Evolutionary conservation across 2,888 invertebrate genomes (phyloP).

Genomic region (Lithophane leautieri): DNA sequence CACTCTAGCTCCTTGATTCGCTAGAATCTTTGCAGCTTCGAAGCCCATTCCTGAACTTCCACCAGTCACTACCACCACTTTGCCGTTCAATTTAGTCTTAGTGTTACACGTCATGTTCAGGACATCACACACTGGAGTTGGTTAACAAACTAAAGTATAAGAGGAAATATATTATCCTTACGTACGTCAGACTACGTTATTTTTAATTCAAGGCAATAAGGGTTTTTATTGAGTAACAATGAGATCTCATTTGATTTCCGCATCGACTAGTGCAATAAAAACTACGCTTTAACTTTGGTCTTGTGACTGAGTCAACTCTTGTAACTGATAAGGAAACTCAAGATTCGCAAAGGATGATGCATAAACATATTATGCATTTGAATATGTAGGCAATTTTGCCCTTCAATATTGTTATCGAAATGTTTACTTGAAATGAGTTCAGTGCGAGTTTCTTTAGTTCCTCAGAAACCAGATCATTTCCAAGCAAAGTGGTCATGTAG

Average conservation of each 20-base stretch:
- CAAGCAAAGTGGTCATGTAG: background rate
- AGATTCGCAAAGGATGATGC: background rate
- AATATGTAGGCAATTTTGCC: background rate
- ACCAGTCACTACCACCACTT: conserved; percentile 84
- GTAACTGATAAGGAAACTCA: conserved; percentile 6
- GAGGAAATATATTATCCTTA: conserved; percentile 64
- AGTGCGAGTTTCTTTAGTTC: conserved; percentile 41
- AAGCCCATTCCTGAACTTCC: conserved; percentile 85
- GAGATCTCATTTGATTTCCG: conserved; percentile 61
- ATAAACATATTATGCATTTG: background rate
- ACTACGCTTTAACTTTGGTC: conserved; percentile 21
- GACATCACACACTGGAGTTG: conserved; percentile 44
- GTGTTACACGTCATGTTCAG: conserved; percentile 73
- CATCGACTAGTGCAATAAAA: conserved; percentile 27
- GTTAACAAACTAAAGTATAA: conserved; percentile 53
- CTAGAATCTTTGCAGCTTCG: conserved; percentile 86
- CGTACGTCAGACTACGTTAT: conserved; percentile 52
- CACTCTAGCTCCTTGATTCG: conserved; percentile 85
- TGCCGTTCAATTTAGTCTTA: conserved; percentile 76
- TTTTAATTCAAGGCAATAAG: conserved; percentile 67
- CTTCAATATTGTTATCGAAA: background rate
- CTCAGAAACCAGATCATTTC: conserved; percentile 21
- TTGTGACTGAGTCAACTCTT: background rate
- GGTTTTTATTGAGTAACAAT: conserved; percentile 55
- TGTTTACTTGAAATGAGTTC: conserved; percentile 1